Conservation (phyloP, 2,888 invertebrate genomes). For the Iphiclides podalirius region DNA sequence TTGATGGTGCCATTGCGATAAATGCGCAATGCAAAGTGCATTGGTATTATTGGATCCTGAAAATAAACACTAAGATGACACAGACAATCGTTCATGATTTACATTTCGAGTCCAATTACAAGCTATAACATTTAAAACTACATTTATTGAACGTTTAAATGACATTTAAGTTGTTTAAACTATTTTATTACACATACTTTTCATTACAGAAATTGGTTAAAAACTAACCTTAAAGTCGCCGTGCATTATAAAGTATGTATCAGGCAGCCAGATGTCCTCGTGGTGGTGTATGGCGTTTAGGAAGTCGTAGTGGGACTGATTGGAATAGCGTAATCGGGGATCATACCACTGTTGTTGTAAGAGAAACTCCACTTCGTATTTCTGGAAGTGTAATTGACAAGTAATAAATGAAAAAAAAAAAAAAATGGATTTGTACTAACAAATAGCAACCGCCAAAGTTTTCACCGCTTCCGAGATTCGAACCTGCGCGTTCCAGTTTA, state of each 20-base stretch:
- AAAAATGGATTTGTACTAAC: not conserved
- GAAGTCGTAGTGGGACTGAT: constrained; percentile 92
- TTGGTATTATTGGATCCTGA: constrained; percentile 92
- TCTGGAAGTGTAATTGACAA: constrained; percentile 78
- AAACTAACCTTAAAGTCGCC: constrained; percentile 90
- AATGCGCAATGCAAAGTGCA: constrained; percentile 95
- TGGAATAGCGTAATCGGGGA: constrained; percentile 92
- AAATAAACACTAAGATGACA: constrained; percentile 38
- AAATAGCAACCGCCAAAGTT: too few relatives aligned
- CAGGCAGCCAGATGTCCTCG: constrained; percentile 95
- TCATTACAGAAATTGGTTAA: not conserved
- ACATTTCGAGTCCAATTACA: constrained; percentile 1
- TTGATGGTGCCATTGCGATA: constrained; percentile 96
- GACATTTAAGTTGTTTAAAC: constrained; percentile 28
- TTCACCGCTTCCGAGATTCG: too few relatives aligned
- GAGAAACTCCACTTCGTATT: constrained; percentile 97
- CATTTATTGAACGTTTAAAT: constrained; percentile 25
- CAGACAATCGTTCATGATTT: constrained; percentile 2
- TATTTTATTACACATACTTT: constrained; percentile 7
- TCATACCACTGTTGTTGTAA: constrained; percentile 97
- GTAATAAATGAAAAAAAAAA: constrained; percentile 3
- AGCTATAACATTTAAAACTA: constrained; percentile 25
- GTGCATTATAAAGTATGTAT: constrained; percentile 98
- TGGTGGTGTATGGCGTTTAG: constrained; percentile 96
- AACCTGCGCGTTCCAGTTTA: too few relatives aligned